Conservation (phyloP, 2,888 invertebrate genomes). For the Pterobdella sp. region DNA sequence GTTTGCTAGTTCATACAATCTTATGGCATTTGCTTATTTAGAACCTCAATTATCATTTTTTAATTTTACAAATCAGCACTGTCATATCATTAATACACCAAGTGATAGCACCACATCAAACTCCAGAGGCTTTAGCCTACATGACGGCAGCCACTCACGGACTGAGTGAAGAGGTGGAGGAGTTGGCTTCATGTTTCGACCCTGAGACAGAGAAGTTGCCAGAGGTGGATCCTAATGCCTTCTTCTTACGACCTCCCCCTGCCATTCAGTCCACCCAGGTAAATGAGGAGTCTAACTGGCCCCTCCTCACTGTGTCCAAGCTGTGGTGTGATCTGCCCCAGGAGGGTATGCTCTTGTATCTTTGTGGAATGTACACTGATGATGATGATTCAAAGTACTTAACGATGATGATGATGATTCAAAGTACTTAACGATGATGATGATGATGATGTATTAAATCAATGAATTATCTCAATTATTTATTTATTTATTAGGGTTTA, state of each 20-base stretch:
- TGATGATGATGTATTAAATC: too few species aligned
- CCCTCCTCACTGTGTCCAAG: conserved; percentile 80
- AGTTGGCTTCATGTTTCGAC: conserved; percentile 57
- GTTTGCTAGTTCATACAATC: too few species aligned
- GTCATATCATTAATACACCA: background rate
- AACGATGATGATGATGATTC: too few species aligned
- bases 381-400: too few species aligned
- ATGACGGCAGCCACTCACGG: conserved; percentile 89
- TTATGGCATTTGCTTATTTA: too few species aligned
- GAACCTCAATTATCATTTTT: too few species aligned
- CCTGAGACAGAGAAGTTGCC: conserved; percentile 62
- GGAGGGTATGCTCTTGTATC: too few species aligned
- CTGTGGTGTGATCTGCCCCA: conserved; percentile 48
- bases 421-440: too few species aligned
- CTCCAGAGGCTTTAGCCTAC: conserved; percentile 68
- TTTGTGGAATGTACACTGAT: too few species aligned
- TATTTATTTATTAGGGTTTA: too few species aligned
- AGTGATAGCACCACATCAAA: background rate
- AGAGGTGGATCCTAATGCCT: conserved; percentile 66
- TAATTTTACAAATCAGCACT: background rate
- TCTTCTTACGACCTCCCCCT: conserved; percentile 70
- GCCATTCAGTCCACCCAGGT: conserved; percentile 76
- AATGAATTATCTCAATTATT: too few species aligned
- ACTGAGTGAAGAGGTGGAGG: conserved; percentile 69
- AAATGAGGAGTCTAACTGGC: conserved; percentile 98